phyloP scores from a whole-genome alignment of 2,888 invertebrate genomes.

The Clunio marinus region DNA sequence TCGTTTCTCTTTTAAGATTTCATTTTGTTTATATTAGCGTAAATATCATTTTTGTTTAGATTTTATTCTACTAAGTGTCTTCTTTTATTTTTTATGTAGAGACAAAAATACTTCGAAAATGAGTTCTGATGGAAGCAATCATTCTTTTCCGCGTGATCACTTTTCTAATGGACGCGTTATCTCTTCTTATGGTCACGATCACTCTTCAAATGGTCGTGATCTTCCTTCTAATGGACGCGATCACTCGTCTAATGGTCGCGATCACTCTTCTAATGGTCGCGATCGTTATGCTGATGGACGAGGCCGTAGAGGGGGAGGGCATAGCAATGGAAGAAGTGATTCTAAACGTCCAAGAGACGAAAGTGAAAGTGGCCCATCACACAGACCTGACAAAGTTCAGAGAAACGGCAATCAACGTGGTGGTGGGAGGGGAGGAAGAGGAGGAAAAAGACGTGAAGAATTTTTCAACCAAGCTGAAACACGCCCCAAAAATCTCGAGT shows the following conservation, averaged over 20 bases:
- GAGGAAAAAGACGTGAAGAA: background rate
- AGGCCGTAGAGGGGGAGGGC: background rate
- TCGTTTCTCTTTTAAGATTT: too few species aligned
- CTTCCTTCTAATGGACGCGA: too few species aligned
- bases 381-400: background rate
- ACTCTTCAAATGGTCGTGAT: too few species aligned
- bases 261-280: too few species aligned
- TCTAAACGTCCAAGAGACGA: background rate
- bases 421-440: background rate
- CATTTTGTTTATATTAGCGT: background rate
- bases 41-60: background rate
- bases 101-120: background rate
- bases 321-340: background rate
- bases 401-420: background rate
- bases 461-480: background rate
- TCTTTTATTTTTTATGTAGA: too few species aligned
- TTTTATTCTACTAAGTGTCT: too few species aligned
- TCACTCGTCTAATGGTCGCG: too few species aligned
- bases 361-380: background rate
- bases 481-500: background rate
- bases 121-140: background rate
- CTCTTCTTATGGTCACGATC: too few species aligned
- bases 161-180: too few species aligned
- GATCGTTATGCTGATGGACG: background rate
- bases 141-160: too few species aligned